Evolutionary conservation across 2,888 invertebrate species (phyloP), one percentile per base, ranked within the genome.

Genomic region (Poecilobothrus nobilitatus): DNA sequence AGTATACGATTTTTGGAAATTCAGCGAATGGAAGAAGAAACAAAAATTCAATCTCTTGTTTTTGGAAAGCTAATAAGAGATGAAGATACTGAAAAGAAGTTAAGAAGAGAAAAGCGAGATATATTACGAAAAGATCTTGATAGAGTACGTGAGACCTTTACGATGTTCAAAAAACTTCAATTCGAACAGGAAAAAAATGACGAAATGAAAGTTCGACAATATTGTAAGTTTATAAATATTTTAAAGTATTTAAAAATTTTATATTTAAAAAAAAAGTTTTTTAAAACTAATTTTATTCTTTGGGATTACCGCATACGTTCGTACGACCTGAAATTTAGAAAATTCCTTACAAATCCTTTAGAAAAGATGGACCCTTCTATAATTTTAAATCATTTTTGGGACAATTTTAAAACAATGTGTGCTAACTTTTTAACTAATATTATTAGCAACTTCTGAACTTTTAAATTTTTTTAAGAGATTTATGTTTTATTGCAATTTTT

Each of bases 11-110:
- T 77, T 37, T 71, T 80, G n/a, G 81, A 82, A 72, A 80, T 81
- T 0, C 77, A 80, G 67, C 76, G 80, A 18, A 75, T 81, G 41
- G 81, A 81, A 68, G 78, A 79, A 21, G 82, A 82, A 68, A 79
- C 81, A 9, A 76, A 77, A 67, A 72, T 77, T 20, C 68, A 79
- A 33, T 75, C 76, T 12, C 75, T 77, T 53, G 78, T 80, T 0
- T 74, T 74, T 33, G 77, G 76, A 22, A 75, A 78, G 1, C 44
- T 81, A 0, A 76, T 78, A 63, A 72, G 73, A 15, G 81, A 81
- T 34, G 81, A 81, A 66, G 76, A 78, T 63, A 76, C 77, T 0
- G 78, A 77, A 69, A 76, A 76, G 0, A 73, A 74, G 44, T 71
- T 76, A 22, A 73, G 74, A 1, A 75, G 74, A 3, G 74, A 80